Evolutionary conservation across 2,113 vertebrate species (phyloP), one percentile per base, ranked within the genome.

Genomic region (Conger conger): DNA sequence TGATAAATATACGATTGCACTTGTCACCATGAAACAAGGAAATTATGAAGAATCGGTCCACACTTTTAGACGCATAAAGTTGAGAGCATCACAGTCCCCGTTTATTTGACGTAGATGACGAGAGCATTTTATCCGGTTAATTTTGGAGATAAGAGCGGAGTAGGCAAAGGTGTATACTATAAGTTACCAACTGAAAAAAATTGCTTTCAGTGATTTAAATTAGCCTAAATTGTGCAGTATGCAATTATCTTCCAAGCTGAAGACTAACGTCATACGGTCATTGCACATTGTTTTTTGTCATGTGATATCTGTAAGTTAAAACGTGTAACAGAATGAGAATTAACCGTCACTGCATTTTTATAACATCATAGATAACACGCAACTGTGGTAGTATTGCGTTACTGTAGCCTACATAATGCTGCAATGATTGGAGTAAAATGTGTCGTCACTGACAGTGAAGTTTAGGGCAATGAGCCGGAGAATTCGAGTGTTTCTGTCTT

Each of bases 361-460:
- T 42, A 42, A 42, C 40, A 20, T 20, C 17, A 57, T 15, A 16
- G 50, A 57, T 60, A 60, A 8, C 76, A 30, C 16, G 17, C 17
- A 37, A 17, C 15, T 7, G 0, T 8, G 33, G 3, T 57, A 80
- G 23, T 45, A 30, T 73, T 30, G 35, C 33, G 79, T 63, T 53
- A 84, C 37, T 42, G 37, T 36, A 45, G 27, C 0, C 57, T 40
- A 42, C 4, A 27, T 53, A 2, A 35, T 20, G 76, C 15, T 53
- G 73, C 23, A 60, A 82, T 38, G 37, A 36, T 15, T 42, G 38
- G 45, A 83, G 53, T 36, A 85, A 45, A 86, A 60, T 80, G 76
- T 57, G 37, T 30, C 73, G 81, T 76, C 73, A 50, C 33, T 77
- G 16, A 76, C 82, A 76, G 78, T 82, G 84, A 82, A 57, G 85